These are phyloP conservation scores for Tiliacea aurago DNA, from an alignment of 2,888 invertebrate species.

Conservation along the genomic window DNA sequence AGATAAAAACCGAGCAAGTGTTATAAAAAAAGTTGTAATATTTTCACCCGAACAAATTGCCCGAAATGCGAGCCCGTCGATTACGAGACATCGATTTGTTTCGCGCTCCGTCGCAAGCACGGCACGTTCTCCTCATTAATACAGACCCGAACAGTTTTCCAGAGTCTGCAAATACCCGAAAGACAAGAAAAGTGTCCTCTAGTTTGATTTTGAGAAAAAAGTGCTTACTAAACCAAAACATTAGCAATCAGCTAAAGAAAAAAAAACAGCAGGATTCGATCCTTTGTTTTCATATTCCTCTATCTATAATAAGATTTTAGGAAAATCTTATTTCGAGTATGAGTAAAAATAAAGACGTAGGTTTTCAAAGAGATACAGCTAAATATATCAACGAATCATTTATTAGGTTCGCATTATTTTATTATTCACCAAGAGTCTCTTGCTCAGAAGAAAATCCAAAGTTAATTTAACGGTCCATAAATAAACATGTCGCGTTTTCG, in stretches of 20 bases:
- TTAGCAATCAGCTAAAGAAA: constrained; percentile 24
- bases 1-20: constrained; percentile 60
- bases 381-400: constrained; percentile 19
- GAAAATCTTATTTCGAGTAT: constrained; percentile 8
- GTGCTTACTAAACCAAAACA: constrained; percentile 25
- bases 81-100: constrained; percentile 83
- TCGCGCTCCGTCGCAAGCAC: constrained; percentile 70
- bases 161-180: constrained; percentile 54
- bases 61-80: constrained; percentile 75
- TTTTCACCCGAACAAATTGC: constrained; percentile 76
- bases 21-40: constrained; percentile 68
- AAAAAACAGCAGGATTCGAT: neutral
- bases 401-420: constrained; percentile 34
- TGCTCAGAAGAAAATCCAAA: constrained; percentile 40
- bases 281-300: constrained; percentile 22
- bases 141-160: constrained; percentile 73
- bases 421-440: constrained; percentile 32
- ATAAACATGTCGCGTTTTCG: constrained; percentile 75
- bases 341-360: neutral
- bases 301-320: neutral
- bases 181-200: constrained; percentile 36
- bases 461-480: constrained; percentile 62
- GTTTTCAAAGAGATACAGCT: constrained; percentile 14
- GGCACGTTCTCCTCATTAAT: constrained; percentile 81
- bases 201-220: constrained; percentile 30